Evolutionary conservation across 2,113 vertebrate genomes (phyloP).

Genomic region (Semicossyphus pulcher): DNA sequence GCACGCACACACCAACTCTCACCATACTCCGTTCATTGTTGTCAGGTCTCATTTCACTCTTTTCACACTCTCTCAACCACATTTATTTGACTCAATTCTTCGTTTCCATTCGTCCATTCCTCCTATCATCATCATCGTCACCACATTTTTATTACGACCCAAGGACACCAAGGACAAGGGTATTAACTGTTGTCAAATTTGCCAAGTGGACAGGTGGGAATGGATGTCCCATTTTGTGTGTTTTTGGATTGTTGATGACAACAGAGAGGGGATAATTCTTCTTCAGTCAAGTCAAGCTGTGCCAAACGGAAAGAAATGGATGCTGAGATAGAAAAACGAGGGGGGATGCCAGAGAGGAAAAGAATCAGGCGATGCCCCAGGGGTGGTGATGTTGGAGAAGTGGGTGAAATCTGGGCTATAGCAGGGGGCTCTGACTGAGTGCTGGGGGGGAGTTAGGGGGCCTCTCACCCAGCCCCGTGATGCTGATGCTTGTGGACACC

Average conservation of each 20-base stretch:
- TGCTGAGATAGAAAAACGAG: neutral
- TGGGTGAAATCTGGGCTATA: conserved; percentile 44
- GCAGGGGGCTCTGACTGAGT: conserved; percentile 40
- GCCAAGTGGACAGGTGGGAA: neutral
- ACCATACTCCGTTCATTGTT: conserved; percentile 33
- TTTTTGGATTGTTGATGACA: neutral
- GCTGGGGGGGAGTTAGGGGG: conserved; percentile 43
- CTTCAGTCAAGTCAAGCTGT: neutral
- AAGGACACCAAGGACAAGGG: no score
- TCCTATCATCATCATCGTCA: neutral
- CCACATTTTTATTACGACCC: no score
- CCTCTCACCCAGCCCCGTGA: conserved; percentile 65
- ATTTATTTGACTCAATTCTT: conserved; percentile 21
- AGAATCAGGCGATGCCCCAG: conserved; percentile 27
- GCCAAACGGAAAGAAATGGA: conserved; percentile 4
- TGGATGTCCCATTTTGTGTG: neutral
- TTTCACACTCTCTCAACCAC: conserved; percentile 21
- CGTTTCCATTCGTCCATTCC: neutral
- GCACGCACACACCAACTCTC: conserved; percentile 70
- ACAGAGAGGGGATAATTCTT: neutral
- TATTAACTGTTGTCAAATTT: conserved; percentile 1
- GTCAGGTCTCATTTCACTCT: conserved; percentile 30
- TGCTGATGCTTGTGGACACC: conserved; percentile 75
- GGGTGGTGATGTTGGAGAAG: conserved; percentile 43
- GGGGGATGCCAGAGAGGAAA: neutral